Conservation (phyloP, 1,140 invertebrate genomes). For the Aradophagus sp. region DNA sequence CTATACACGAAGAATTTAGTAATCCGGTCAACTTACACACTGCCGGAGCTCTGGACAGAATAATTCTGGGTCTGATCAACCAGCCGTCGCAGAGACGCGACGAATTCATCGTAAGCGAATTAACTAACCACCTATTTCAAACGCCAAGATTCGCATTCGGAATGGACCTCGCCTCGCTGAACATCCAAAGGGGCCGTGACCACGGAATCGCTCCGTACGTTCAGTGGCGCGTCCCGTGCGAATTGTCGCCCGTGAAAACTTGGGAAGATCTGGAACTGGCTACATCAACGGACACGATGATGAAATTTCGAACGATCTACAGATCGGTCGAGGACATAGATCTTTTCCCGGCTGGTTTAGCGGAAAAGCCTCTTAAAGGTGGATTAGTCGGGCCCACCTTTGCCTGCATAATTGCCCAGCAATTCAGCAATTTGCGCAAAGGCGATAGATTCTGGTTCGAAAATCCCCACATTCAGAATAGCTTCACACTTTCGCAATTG, state of each 20-base stretch:
- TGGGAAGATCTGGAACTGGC: conserved; percentile 86
- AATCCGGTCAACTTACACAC: conserved; percentile 78
- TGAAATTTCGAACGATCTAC: conserved; percentile 81
- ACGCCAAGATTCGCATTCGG: conserved; percentile 82
- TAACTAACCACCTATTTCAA: conserved; percentile 92
- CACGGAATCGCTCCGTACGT: conserved; percentile 91
- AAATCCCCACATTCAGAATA: conserved; percentile 82
- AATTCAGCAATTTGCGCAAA: conserved; percentile 89
- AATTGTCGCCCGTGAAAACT: conserved; percentile 80
- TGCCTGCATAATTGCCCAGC: conserved; percentile 95
- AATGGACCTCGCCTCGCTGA: conserved; percentile 91
- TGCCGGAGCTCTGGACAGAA: conserved; percentile 85
- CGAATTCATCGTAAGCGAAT: conserved; percentile 86
- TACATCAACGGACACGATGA: conserved; percentile 80
- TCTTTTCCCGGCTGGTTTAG: conserved; percentile 91
- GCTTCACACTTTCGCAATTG: conserved; percentile 89
- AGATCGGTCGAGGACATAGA: conserved; percentile 90
- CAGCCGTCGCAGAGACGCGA: conserved; percentile 87
- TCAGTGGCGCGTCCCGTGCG: conserved; percentile 87
- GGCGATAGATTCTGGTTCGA: conserved; percentile 97
- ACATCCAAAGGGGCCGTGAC: conserved; percentile 91
- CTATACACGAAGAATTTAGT: conserved; percentile 84
- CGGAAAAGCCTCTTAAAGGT: conserved; percentile 86
- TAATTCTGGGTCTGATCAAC: conserved; percentile 84
- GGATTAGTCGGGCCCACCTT: conserved; percentile 96